Evolutionary conservation across 1,140 invertebrate species (phyloP), one percentile per base, ranked within the genome.

Genomic region (Diuraphis noxia): DNA sequence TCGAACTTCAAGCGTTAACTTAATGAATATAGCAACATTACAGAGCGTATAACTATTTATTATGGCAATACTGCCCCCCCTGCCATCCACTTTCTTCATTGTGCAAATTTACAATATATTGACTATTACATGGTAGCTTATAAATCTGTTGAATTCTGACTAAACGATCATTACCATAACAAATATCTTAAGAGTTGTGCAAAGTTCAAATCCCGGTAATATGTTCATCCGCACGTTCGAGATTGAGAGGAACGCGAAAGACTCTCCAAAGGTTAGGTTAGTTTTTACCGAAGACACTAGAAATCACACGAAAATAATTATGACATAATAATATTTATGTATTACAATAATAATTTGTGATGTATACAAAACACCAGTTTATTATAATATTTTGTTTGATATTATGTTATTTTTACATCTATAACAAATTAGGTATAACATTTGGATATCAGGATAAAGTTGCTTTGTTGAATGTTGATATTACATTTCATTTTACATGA

Each of bases 91-190:
- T 72, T 41, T 84, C 40, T 84, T 43, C 23, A 17, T 17, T n/a
- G 56, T 17, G 34, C 56, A n/a, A 72, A 41, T 84, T 84, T 84
- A 84, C 81, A n/a, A 84, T n/a, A 41, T n/a, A 84, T 84, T 30
- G 40, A 84, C 30, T 30, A 43, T 43, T 84, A 43, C 7, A 43
- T 17, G 25, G 10, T 13, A 6, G 40, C 81, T 41, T 84, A 84
- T 41, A 41, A 84, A 84, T 84, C 81, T 84, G 13, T 13, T 17
- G 30, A 84, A 84, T 41, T 84, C 5, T 30, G 25, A n/a, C 81
- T 84, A 84, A 84, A 41, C 30, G 10, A 84, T 41, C 30, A 84
- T n/a, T 84, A 43, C 25, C 25, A 40, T 72, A n/a, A 34, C n/a
- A 72, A 72, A 56, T 56, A 56, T 56, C 52, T n/a, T n/a, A 25